Conservation (phyloP, 2,797 vertebrate genomes). For the Holocentrus rufus region DNA sequence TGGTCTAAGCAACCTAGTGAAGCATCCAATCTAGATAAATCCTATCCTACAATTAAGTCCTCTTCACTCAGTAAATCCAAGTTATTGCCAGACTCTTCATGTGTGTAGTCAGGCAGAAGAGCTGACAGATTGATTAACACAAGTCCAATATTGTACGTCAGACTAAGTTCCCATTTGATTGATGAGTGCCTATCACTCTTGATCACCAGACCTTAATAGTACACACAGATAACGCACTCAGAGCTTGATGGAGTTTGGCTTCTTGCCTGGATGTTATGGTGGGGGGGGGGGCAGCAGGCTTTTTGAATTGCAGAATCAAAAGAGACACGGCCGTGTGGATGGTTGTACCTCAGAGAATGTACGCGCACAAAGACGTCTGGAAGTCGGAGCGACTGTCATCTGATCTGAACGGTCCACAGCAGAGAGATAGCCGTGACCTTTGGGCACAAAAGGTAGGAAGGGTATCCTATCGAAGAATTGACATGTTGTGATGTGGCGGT, state of each 20-base stretch:
- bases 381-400: slow-evolving; percentile 38
- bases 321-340: slow-evolving; percentile 11
- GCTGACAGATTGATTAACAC: slow-evolving; percentile 66
- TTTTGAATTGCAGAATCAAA: slow-evolving; percentile 18
- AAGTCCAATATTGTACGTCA: slow-evolving; percentile 41
- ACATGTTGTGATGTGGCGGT: slow-evolving; percentile 63
- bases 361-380: slow-evolving; percentile 21
- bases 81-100: slow-evolving; percentile 29
- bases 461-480: slow-evolving; percentile 64
- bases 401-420: slow-evolving; percentile 52
- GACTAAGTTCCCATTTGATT: slow-evolving; percentile 6
- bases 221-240: slow-evolving; percentile 6
- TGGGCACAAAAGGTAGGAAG: slow-evolving; percentile 62
- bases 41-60: slow-evolving; percentile 37
- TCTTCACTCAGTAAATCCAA: slow-evolving; percentile 58
- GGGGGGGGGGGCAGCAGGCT: background rate
- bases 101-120: slow-evolving; percentile 50
- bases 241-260: slow-evolving; percentile 1
- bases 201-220: slow-evolving; percentile 33
- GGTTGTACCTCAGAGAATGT: background rate
- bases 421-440: slow-evolving; percentile 70
- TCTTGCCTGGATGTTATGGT: slow-evolving; percentile 1
- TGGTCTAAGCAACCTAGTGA: slow-evolving; percentile 17
- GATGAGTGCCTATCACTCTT: slow-evolving; percentile 33
- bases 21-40: slow-evolving; percentile 49